These are phyloP conservation scores for Gallinago nigripennis DNA, from an alignment of 2,797 vertebrate genomes.

Conservation along the genomic window DNA sequence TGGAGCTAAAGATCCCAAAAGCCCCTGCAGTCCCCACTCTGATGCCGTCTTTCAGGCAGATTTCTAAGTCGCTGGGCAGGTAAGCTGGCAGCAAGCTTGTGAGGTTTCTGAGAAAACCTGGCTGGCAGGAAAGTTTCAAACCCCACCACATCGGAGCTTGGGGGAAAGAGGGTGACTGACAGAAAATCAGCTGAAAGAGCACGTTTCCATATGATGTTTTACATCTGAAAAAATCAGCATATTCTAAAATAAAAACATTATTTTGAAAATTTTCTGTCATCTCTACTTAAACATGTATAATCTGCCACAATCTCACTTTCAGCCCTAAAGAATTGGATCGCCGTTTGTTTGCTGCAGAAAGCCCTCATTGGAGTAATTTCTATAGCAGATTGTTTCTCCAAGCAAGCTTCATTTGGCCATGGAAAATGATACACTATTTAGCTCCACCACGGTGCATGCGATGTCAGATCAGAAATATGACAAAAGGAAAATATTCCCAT, in stretches of 20 bases:
- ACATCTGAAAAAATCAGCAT: conserved; percentile 7
- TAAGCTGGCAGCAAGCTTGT: not conserved
- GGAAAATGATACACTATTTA: not conserved
- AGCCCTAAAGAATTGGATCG: not conserved
- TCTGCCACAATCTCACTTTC: not conserved
- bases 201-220: not conserved
- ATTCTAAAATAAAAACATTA: not conserved
- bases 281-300: not conserved
- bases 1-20: not conserved
- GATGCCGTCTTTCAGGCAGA: not conserved
- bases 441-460: not conserved
- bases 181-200: conserved; percentile 12
- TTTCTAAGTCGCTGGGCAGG: not conserved
- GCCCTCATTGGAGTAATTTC: not conserved
- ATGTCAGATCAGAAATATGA: not conserved
- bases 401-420: not conserved
- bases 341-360: not conserved
- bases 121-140: conserved; percentile 19
- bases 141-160: not conserved
- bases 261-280: not conserved
- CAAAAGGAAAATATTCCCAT: conserved; percentile 8
- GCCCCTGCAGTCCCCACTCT: not conserved
- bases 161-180: not conserved
- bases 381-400: not conserved
- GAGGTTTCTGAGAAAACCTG: conserved; percentile 10